Evolutionary conservation across 2,113 vertebrate species (phyloP).

Genomic region (Lampris megalopsis): DNA sequence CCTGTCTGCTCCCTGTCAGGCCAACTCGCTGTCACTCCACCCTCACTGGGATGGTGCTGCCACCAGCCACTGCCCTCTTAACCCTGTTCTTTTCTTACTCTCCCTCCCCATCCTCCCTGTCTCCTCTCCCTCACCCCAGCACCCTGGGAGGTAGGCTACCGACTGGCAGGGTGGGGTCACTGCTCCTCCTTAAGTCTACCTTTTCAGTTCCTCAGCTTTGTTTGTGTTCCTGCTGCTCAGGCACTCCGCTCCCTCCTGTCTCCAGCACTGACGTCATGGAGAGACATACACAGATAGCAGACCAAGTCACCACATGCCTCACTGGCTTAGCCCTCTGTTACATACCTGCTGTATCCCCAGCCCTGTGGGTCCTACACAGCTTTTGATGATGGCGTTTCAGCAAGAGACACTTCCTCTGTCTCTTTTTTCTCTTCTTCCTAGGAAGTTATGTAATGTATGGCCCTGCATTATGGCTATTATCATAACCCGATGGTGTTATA

Average conservation of each 20-base stretch:
- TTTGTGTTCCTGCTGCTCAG: background rate
- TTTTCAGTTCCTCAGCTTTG: no score
- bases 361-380: conserved; percentile 52
- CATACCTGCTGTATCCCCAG: conserved; percentile 40
- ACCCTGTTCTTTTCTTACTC: background rate
- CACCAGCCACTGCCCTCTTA: background rate
- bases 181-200: no score
- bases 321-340: conserved; percentile 46
- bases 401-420: background rate
- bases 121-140: background rate
- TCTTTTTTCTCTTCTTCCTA: conserved; percentile 8
- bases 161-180: background rate
- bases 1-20: conserved; percentile 6
- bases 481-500: background rate
- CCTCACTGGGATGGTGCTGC: background rate
- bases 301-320: conserved; percentile 64
- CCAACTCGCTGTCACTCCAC: background rate
- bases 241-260: conserved; percentile 29
- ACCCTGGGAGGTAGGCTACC: background rate
- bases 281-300: conserved; percentile 16
- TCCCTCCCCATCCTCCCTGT: background rate
- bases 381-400: conserved; percentile 59
- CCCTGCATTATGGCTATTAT: background rate
- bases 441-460: conserved; percentile 3
- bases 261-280: conserved; percentile 45